Percentiles rank a stretch among this genome's conserved stretches.
phyloP scores from a whole-genome alignment of 2,113 vertebrate genomes.

The Pao palembangensis region DNA sequence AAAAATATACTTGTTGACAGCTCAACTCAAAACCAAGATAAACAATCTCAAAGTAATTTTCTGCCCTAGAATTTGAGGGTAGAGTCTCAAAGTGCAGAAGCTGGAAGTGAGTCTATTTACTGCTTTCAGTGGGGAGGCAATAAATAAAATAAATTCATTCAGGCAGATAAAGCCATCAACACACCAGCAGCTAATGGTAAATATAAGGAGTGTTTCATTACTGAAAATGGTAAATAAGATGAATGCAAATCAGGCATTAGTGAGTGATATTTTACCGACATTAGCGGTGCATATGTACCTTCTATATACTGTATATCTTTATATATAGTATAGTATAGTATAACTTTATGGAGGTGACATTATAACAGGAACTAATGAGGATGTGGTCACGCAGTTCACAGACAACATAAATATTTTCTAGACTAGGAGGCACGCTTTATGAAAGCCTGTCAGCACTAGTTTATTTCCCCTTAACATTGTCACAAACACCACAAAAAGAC shows the following conservation, averaged over 20 bases:
- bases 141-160: not conserved
- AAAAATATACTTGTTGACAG: not conserved
- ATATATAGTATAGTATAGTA: not conserved
- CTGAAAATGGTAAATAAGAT: no score
- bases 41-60: constrained; percentile 4
- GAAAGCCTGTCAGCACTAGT: constrained; percentile 1
- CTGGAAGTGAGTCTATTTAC: not conserved
- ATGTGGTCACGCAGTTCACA: not conserved
- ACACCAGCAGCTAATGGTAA: not conserved
- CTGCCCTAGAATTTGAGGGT: constrained; percentile 9
- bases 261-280: not conserved
- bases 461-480: not conserved
- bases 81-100: constrained; percentile 11
- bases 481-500: not conserved
- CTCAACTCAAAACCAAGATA: constrained; percentile 1
- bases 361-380: constrained; percentile 17
- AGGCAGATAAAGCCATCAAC: not conserved
- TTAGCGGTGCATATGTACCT: no score
- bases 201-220: no score
- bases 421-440: constrained; percentile 6
- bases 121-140: not conserved
- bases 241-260: no score
- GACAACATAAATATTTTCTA: constrained; percentile 5
- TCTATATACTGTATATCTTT: no score
- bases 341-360: not conserved